phyloP scores from a whole-genome alignment of 1,140 invertebrate genomes.

The Phortica variegata region DNA sequence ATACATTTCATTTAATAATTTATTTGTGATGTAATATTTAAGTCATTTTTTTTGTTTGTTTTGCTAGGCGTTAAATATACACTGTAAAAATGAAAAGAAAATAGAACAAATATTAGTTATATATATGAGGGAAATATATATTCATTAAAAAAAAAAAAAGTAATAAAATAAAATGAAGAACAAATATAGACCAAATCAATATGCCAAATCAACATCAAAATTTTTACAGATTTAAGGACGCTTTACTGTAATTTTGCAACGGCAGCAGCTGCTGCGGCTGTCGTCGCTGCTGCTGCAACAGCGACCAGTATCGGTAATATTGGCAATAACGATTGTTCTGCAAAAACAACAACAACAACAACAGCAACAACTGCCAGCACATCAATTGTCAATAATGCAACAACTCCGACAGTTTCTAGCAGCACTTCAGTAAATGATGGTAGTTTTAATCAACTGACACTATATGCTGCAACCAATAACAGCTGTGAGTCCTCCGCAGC shows the following conservation, averaged over 20 bases:
- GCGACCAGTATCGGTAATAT: neutral
- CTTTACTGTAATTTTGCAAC: constrained; percentile 55
- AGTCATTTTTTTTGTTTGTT: too few species aligned
- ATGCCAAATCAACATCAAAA: constrained; percentile 29
- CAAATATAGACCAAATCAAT: constrained; percentile 36
- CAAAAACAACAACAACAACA: too few species aligned
- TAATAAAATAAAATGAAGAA: constrained; percentile 29
- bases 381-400: too few species aligned
- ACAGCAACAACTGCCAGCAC: too few species aligned
- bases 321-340: too few species aligned
- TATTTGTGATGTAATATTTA: neutral
- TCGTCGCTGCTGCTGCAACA: neutral
- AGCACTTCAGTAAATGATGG: too few species aligned
- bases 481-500: neutral
- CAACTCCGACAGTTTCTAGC: too few species aligned
- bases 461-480: constrained; percentile 4
- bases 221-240: constrained; percentile 57
- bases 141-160: constrained; percentile 23
- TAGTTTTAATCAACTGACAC: too few species aligned
- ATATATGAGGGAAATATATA: too few species aligned
- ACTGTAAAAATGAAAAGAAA: too few species aligned
- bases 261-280: constrained; percentile 49
- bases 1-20: neutral
- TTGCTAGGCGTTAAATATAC: too few species aligned
- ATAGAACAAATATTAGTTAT: too few species aligned